These are phyloP conservation scores for Meganola albula DNA, from an alignment of 2,888 invertebrate species.

Conservation along the genomic window DNA sequence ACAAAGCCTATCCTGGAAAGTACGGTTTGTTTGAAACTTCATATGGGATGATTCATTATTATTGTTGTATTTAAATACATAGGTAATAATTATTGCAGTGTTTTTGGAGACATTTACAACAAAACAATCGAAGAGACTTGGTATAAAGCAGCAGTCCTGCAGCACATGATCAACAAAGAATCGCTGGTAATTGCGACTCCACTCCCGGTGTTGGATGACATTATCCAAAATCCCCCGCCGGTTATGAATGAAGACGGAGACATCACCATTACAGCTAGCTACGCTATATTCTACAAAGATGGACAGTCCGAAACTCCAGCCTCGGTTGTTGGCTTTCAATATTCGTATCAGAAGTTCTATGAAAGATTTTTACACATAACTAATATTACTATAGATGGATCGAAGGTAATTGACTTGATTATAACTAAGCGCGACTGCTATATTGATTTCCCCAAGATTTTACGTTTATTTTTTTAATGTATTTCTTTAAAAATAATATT, in stretches of 20 bases:
- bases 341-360: slow-evolving; percentile 83
- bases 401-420: slow-evolving; percentile 31
- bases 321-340: slow-evolving; percentile 92
- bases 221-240: slow-evolving; percentile 44
- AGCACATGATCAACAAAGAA: slow-evolving; percentile 86
- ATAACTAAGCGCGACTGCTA: neutral
- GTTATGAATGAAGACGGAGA: slow-evolving; percentile 67
- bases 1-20: slow-evolving; percentile 46
- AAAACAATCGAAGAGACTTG: slow-evolving; percentile 92
- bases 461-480: no score
- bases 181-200: slow-evolving; percentile 88
- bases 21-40: no score
- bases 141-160: slow-evolving; percentile 93
- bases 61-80: neutral
- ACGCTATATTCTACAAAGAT: slow-evolving; percentile 89
- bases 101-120: slow-evolving; percentile 86
- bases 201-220: slow-evolving; percentile 68
- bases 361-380: slow-evolving; percentile 83
- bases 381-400: slow-evolving; percentile 32
- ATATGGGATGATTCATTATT: no score
- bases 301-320: slow-evolving; percentile 87
- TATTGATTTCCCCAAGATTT: no score
- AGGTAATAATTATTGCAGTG: slow-evolving; percentile 50
- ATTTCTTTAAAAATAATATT: no score
- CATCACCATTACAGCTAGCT: slow-evolving; percentile 86